A percentile compares a stretch with the other conserved stretches of the same genome.
phyloP scores from a whole-genome alignment of 2,888 invertebrate species.

The Agrochola macilenta region DNA sequence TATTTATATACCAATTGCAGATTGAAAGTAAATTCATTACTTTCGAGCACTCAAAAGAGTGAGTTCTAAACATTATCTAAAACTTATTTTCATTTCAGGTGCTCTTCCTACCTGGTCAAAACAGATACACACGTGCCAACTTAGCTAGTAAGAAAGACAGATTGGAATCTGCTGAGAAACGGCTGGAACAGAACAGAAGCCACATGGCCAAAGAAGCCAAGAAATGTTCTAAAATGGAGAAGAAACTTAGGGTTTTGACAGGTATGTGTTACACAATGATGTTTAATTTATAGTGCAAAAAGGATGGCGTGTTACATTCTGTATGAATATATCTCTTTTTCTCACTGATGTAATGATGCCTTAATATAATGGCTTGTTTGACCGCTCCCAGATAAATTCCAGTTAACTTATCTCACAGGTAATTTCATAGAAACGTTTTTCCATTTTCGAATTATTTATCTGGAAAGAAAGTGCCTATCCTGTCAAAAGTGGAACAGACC shows the following conservation, averaged over 20 bases:
- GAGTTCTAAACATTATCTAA: neutral
- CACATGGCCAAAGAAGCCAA: conserved; percentile 99
- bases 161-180: conserved; percentile 97
- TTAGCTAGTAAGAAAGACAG: conserved; percentile 99
- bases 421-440: too few species aligned
- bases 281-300: neutral
- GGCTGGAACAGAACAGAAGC: conserved; percentile 97
- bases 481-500: neutral
- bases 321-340: neutral
- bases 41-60: neutral
- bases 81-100: conserved; percentile 87
- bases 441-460: neutral
- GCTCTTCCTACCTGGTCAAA: conserved; percentile 97
- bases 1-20: neutral
- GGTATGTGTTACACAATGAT: conserved; percentile 79
- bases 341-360: neutral
- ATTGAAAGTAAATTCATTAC: neutral
- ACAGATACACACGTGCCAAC: conserved; percentile 98
- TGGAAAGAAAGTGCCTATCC: neutral
- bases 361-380: neutral
- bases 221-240: conserved; percentile 99
- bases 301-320: neutral
- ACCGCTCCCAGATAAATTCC: neutral
- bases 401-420: neutral
- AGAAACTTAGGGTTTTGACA: conserved; percentile 98